A percentile compares a stretch with the other conserved stretches of the same genome.
Conservation (phyloP, 2,797 vertebrate genomes). For the Podarcis lilfordi region DNA sequence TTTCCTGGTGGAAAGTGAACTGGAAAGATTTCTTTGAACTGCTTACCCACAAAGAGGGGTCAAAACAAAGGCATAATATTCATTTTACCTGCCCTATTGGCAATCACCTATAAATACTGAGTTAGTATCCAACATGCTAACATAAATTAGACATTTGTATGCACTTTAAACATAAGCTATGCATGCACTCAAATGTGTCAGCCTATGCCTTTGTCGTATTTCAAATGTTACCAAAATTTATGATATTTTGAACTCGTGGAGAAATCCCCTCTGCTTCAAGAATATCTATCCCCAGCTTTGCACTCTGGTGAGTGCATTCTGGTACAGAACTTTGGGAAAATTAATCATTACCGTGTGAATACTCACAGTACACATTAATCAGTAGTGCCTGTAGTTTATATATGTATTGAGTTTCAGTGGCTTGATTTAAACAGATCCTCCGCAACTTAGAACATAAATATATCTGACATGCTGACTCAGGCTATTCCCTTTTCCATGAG, state of each 20-base stretch:
- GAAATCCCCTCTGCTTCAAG: constrained; percentile 38
- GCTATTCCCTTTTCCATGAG: constrained; percentile 63
- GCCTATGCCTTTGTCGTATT: not conserved
- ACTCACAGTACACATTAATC: not conserved
- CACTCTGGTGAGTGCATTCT: not conserved
- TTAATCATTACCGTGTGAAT: not conserved
- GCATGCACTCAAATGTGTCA: constrained; percentile 30
- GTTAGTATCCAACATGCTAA: constrained; percentile 36
- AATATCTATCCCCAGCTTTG: not conserved
- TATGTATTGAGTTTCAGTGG: constrained; percentile 41
- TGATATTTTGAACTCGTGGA: constrained; percentile 18
- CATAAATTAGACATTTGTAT: constrained; percentile 60
- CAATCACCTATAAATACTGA: constrained; percentile 9
- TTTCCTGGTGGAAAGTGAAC: constrained; percentile 12
- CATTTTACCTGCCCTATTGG: not conserved
- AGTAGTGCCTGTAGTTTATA: constrained; percentile 24
- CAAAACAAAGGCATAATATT: constrained; percentile 46
- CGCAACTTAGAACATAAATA: constrained; percentile 45
- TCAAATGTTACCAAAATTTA: constrained; percentile 23
- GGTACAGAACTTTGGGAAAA: not conserved
- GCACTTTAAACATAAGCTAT: constrained; percentile 59
- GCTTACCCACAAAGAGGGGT: constrained; percentile 40
- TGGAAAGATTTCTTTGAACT: constrained; percentile 50
- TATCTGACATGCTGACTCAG: not conserved
- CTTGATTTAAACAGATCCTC: constrained; percentile 53